Conservation (phyloP, 2,888 invertebrate species). For the Endotricha flammealis region DNA sequence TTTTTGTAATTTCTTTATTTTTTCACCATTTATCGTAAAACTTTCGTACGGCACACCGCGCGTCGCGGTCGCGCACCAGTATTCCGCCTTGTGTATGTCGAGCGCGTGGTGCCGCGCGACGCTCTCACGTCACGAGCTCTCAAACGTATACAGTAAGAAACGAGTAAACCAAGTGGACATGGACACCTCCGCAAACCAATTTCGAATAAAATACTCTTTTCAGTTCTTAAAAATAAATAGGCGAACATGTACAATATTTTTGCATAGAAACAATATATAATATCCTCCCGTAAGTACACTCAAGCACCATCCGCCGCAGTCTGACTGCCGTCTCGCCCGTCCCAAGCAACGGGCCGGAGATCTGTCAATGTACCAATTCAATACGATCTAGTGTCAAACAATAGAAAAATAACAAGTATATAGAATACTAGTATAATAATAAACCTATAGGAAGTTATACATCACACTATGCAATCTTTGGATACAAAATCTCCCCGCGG, state of each 20-base stretch:
- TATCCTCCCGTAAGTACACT: conserved; percentile 73
- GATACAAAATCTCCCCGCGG: conserved; percentile 59
- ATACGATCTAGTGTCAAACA: conserved; percentile 57
- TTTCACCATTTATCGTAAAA: conserved; percentile 78
- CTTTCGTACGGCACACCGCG: conserved; percentile 75
- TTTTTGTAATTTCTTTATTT: conserved; percentile 76
- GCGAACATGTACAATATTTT: conserved; percentile 36
- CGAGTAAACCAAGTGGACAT: conserved; percentile 34
- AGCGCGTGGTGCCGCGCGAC: conserved; percentile 35
- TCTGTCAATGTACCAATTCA: conserved; percentile 46
- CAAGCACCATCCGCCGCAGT: conserved; percentile 71
- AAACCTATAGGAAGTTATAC: conserved; percentile 71
- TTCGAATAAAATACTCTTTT: conserved; percentile 27
- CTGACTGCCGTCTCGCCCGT: conserved; percentile 41
- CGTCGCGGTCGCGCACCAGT: conserved; percentile 71
- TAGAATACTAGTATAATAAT: conserved; percentile 70
- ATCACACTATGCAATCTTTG: conserved; percentile 75
- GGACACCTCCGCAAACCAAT: conserved; percentile 33
- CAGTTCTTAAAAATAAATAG: conserved; percentile 57
- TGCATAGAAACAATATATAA: conserved; percentile 50
- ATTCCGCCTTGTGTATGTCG: conserved; percentile 73
- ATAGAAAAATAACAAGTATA: conserved; percentile 64
- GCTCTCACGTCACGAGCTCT: conserved; percentile 38
- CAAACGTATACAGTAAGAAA: conserved; percentile 38
- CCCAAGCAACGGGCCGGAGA: conserved; percentile 42